Evolutionary conservation across 2,113 vertebrate genomes (phyloP).

Genomic region (Ochotona curzoniae): DNA sequence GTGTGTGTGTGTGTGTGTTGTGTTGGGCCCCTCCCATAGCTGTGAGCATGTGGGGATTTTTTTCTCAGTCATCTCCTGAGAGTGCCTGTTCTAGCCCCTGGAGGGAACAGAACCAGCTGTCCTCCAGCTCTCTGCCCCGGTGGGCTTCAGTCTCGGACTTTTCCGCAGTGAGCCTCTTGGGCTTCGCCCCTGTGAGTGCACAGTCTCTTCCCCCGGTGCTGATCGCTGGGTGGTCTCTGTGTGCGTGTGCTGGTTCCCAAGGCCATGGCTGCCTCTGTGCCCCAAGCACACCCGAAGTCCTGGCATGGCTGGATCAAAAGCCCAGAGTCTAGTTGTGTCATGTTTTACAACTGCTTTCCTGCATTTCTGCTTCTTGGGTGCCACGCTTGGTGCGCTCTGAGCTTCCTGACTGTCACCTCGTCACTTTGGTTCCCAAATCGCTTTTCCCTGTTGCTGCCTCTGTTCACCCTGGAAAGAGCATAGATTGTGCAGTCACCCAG

Average conservation of each 20-base stretch:
- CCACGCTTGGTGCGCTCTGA: not conserved
- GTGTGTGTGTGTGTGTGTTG: no score
- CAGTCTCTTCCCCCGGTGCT: not conserved
- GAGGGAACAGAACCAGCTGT: not conserved
- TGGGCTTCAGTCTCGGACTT: not conserved
- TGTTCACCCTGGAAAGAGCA: not conserved
- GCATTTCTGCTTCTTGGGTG: not conserved
- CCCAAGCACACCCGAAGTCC: not conserved
- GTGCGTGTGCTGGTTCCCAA: not conserved
- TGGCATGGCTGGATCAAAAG: not conserved
- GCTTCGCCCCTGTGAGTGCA: not conserved
- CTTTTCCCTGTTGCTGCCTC: not conserved
- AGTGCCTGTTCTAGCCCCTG: not conserved
- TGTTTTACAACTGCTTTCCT: not conserved
- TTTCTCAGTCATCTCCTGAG: not conserved
- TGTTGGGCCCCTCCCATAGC: no score
- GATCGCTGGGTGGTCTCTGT: not conserved
- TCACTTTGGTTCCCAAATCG: not conserved
- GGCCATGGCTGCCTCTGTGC: not conserved
- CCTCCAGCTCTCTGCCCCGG: no score
- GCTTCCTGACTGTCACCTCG: not conserved
- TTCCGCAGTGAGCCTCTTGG: not conserved
- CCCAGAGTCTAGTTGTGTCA: not conserved
- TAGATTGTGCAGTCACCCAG: not conserved
- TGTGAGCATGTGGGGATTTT: not conserved